Evolutionary conservation across 2,113 vertebrate genomes (phyloP), one percentile per base, ranked within the genome.

Genomic region (Atlantisia rogersi): DNA sequence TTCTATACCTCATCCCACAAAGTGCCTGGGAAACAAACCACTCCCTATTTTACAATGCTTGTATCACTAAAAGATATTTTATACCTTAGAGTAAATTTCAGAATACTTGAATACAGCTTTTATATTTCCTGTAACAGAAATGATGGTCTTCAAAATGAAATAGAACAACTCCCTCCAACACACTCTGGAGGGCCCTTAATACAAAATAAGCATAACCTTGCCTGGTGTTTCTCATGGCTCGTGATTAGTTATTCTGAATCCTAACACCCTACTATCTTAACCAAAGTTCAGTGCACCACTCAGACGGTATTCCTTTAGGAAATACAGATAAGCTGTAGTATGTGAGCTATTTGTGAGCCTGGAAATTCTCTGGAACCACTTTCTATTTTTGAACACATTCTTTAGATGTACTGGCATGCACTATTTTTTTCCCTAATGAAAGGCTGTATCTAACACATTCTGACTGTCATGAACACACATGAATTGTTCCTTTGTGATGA

Each of bases 301-400:
- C 63, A 59, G 77, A 81, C 42, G 22, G 62, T 67, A 64, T 74
- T 79, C 71, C 71, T 74, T 75, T 83, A 82, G 40, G 21, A 94
- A 95, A 91, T 1, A 2, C 28, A 94, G 95, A 97, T 95, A 96
- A 96, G 92, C 60, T 77, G 46, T 25, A 91, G 71, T 59, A 69
- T 18, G 63, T 26, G 77, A 94, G 84, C 56, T 90, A 52, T 88
- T 90, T 90, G 63, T 62, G 24, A 94, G 91, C 84, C 94, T 97
- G 95, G 96, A 87, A 83, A 88, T 69, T 93, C 46, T 96, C 95
- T 94, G 86, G 50, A 90, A 94, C 10, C 86, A 94, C 93, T 65
- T 74, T 29, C 96, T 96, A 96, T 94, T 96, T 97, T 95, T 96
- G 92, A 87, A 84, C 58, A 48, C 58, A 74, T 82, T 85, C 89